A percentile compares a stretch with the other conserved stretches of the same genome.
phyloP scores from a whole-genome alignment of 2,888 invertebrate species.

The Eilema depressum region DNA sequence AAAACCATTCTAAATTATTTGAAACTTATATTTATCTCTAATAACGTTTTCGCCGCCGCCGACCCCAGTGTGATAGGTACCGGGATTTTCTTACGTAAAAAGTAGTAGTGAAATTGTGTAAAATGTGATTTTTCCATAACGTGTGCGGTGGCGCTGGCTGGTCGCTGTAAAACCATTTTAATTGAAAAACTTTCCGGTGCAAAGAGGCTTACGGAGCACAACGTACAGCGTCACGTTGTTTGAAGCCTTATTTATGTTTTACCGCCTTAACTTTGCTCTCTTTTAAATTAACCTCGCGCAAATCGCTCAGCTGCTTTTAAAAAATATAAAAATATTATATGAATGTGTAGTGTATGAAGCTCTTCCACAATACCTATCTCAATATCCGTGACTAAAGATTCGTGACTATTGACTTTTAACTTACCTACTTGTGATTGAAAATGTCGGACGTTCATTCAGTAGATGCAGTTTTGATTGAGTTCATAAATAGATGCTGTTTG shows the following conservation, averaged over 20 bases:
- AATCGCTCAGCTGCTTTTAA: background rate
- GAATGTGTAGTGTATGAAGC: too few species aligned
- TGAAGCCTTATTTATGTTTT: conserved; percentile 46
- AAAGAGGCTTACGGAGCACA: conserved; percentile 52
- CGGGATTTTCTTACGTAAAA: background rate
- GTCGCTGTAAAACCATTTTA: conserved; percentile 50
- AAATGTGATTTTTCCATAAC: background rate
- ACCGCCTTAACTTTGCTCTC: conserved; percentile 24
- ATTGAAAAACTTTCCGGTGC: conserved; percentile 53
- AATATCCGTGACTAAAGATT: too few species aligned
- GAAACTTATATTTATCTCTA: background rate
- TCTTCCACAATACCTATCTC: too few species aligned
- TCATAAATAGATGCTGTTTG: background rate
- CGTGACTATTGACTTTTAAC: too few species aligned
- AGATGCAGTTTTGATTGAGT: too few species aligned
- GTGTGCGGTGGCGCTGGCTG: background rate
- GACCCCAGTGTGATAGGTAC: background rate
- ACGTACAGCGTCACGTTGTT: conserved; percentile 39
- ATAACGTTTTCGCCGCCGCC: background rate
- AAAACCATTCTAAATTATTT: too few species aligned
- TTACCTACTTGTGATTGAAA: too few species aligned
- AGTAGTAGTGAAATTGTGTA: background rate
- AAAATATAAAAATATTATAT: too few species aligned
- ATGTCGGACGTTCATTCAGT: too few species aligned
- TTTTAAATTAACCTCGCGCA: conserved; percentile 6